These are phyloP conservation scores for Bujurquina vittata DNA, from an alignment of 2,113 vertebrate species.

Conservation along the genomic window DNA sequence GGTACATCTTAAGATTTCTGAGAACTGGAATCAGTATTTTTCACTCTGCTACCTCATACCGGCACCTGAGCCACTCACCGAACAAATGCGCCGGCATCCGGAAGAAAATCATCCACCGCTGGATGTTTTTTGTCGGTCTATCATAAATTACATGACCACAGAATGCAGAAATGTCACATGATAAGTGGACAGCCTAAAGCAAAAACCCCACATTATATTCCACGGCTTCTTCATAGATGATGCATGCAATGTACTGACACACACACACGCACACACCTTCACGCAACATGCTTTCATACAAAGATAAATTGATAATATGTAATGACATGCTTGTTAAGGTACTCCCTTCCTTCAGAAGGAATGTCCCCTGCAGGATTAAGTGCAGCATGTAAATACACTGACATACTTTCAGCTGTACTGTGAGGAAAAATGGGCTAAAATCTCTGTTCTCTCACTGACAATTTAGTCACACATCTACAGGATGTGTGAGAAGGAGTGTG, in stretches of 20 bases:
- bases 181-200: neutral
- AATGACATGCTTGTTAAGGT: slow-evolving; percentile 48
- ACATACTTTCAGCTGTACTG: slow-evolving; percentile 50
- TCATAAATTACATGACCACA: neutral
- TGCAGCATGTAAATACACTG: slow-evolving; percentile 51
- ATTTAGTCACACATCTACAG: neutral
- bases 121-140: neutral
- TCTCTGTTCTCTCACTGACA: slow-evolving; percentile 30
- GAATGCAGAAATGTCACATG: slow-evolving; percentile 14
- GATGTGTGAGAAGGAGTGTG: neutral
- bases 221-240: neutral
- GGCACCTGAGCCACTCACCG: neutral
- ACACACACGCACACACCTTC: slow-evolving; percentile 5
- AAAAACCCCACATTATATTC: neutral
- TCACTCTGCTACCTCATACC: neutral
- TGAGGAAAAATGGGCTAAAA: slow-evolving; percentile 50
- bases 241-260: neutral
- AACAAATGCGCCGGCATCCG: neutral
- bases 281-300: slow-evolving; percentile 25
- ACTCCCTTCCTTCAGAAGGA: slow-evolving; percentile 45
- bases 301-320: slow-evolving; percentile 44
- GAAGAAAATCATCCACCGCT: slow-evolving; percentile 2
- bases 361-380: slow-evolving; percentile 48
- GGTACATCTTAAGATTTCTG: neutral
- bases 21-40: neutral